Conservation (phyloP, 2,888 invertebrate species). For the Papilio elwesi region DNA sequence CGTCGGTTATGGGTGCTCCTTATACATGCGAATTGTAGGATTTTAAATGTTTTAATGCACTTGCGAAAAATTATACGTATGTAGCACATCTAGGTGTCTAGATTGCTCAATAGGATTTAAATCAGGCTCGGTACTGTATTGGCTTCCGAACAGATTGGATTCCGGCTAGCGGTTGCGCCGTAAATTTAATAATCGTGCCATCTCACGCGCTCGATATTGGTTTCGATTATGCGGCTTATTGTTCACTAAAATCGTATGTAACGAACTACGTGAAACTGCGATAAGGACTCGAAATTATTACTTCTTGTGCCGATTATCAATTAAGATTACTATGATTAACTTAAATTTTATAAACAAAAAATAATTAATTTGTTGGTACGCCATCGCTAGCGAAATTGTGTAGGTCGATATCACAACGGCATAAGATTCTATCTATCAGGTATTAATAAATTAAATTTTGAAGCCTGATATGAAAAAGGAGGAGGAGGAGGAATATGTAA, state of each 20-base stretch:
- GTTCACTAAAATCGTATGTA: neutral
- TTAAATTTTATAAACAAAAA: neutral
- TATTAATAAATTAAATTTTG: too few species aligned
- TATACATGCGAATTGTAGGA: too few species aligned
- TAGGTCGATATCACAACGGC: too few species aligned
- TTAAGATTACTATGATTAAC: too few species aligned
- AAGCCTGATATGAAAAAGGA: too few species aligned
- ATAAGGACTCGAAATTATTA: neutral
- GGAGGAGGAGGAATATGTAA: too few species aligned
- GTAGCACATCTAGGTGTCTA: neutral
- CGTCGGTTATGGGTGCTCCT: too few species aligned
- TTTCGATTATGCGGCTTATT: conserved; percentile 11
- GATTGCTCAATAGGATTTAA: conserved; percentile 26
- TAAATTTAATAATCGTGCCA: conserved; percentile 22
- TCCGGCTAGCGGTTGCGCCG: conserved; percentile 21
- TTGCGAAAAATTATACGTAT: conserved; percentile 12
- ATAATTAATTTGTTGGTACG: too few species aligned
- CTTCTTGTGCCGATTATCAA: too few species aligned
- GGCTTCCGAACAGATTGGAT: conserved; percentile 27
- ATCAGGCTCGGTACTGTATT: conserved; percentile 24
- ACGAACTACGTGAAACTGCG: neutral
- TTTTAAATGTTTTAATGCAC: neutral
- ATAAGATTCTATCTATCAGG: too few species aligned
- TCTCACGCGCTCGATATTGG: conserved; percentile 5
- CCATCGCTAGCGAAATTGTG: too few species aligned